phyloP scores from a whole-genome alignment of 2,113 vertebrate genomes.

The Forbesichthys agassizii region DNA sequence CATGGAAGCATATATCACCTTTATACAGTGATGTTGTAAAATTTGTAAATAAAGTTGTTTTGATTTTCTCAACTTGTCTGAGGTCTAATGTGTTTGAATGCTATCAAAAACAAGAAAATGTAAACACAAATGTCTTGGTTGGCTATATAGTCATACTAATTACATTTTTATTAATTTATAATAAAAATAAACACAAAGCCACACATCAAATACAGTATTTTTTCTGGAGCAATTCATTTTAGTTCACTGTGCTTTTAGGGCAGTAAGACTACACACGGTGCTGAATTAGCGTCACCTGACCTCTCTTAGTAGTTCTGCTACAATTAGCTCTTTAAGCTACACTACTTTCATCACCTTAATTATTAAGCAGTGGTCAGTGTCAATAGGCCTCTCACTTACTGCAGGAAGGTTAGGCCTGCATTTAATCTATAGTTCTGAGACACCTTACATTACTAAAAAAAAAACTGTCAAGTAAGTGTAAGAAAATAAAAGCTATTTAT shows the following conservation, averaged over 20 bases:
- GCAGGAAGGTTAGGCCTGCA: neutral
- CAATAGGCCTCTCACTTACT: slow-evolving; percentile 26
- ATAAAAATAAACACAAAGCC: too few relatives aligned
- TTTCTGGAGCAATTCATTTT: too few relatives aligned
- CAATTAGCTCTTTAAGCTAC: slow-evolving; percentile 51
- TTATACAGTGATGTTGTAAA: slow-evolving; percentile 53
- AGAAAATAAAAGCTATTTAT: neutral
- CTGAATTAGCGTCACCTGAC: slow-evolving; percentile 39
- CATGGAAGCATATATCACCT: slow-evolving; percentile 41
- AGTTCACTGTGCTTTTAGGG: too few relatives aligned
- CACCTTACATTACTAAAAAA: neutral
- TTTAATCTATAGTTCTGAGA: neutral
- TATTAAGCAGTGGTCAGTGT: slow-evolving; percentile 40
- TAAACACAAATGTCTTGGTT: too few relatives aligned
- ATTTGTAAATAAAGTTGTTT: slow-evolving; percentile 77
- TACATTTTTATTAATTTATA: too few relatives aligned
- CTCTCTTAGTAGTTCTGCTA: slow-evolving; percentile 28
- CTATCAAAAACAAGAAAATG: too few relatives aligned
- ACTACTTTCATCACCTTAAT: slow-evolving; percentile 42
- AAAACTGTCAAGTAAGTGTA: neutral
- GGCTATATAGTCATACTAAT: too few relatives aligned
- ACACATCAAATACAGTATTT: too few relatives aligned
- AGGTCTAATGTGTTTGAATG: too few relatives aligned
- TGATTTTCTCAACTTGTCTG: slow-evolving; percentile 57
- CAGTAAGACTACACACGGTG: slow-evolving; percentile 14